Base-by-base conservation (phyloP, 1,140 invertebrate genomes). In the Aradophagus sp. region DNA sequence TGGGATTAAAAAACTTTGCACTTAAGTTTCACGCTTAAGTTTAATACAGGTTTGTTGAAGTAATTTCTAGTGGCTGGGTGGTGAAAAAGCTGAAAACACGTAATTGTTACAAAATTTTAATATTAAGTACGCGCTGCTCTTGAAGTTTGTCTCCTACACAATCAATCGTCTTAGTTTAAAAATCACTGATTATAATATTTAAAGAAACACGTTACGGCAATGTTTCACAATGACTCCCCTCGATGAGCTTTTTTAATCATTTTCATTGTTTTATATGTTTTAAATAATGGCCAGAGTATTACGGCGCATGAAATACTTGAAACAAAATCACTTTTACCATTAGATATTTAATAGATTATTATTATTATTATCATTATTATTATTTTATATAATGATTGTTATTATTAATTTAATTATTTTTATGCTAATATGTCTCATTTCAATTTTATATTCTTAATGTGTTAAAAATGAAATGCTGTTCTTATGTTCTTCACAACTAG, bases 281-380 rank as follows among this genome's bases (percentile, higher is more conserved):
- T 19, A 29, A 62, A 42, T 36, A 10, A 42, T 36, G 4, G 16
- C 47, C 47, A 27, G 5, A 32, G 36, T 27, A 29, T 10, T 36
- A 45, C 27, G 14, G 41, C 39, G 31, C 29, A 23, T 27, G 19
- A 41, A 61, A 11, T 38, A 2, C 13, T 5, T 16, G 12, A 39
- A 39, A 63, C 39, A 53, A 62, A 62, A 41, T 47, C 53, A 48
- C 59, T 63, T 53, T 45, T n/a, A n/a, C n/a, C n/a, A n/a, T n/a
- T n/a, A n/a, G n/a, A n/a, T n/a, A n/a, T n/a, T n/a, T n/a, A n/a
- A n/a, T n/a, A n/a, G n/a, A n/a, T n/a, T n/a, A n/a, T n/a, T n/a
- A n/a, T n/a, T n/a, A n/a, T n/a, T n/a, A n/a, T n/a, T n/a, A n/a
- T n/a, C n/a, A n/a, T n/a, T n/a, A n/a, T n/a, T n/a, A n/a, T n/a